phyloP scores from a whole-genome alignment of 2,113 vertebrate genomes.

The Mixornis gularis region DNA sequence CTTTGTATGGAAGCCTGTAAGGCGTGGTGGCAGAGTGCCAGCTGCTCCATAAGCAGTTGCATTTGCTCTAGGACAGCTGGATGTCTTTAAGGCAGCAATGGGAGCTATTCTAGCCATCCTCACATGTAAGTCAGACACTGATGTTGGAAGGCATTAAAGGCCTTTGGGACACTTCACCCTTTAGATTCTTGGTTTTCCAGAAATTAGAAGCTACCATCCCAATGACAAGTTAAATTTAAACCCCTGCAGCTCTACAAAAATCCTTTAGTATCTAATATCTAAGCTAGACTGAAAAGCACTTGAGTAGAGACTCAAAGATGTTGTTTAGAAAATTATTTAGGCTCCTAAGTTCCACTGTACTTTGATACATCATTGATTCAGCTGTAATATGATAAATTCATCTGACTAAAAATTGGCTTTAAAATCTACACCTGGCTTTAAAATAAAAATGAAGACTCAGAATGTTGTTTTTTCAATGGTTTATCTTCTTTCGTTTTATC shows the following conservation, averaged over 20 bases:
- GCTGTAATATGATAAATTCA: background rate
- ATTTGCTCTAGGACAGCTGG: background rate
- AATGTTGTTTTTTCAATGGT: background rate
- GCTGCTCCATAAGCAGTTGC: background rate
- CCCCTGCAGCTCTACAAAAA: background rate
- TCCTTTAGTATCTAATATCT: background rate
- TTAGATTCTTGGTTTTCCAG: background rate
- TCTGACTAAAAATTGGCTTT: background rate
- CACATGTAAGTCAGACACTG: rapidly evolving
- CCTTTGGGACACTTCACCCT: background rate
- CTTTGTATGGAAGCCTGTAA: background rate
- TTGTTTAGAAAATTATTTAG: background rate
- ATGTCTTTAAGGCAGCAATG: background rate
- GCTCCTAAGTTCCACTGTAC: background rate
- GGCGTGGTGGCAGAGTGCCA: rapidly evolving
- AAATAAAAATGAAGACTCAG: background rate
- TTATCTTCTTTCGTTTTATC: background rate
- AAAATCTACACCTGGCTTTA: background rate
- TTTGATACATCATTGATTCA: background rate
- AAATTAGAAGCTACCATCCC: background rate
- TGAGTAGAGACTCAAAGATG: background rate
- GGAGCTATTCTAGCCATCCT: background rate
- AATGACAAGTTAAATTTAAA: background rate
- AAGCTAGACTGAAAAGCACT: background rate
- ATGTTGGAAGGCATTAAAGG: background rate